Evolutionary conservation across 2,113 vertebrate genomes (phyloP).

Genomic region (Antechinus flavipes): DNA sequence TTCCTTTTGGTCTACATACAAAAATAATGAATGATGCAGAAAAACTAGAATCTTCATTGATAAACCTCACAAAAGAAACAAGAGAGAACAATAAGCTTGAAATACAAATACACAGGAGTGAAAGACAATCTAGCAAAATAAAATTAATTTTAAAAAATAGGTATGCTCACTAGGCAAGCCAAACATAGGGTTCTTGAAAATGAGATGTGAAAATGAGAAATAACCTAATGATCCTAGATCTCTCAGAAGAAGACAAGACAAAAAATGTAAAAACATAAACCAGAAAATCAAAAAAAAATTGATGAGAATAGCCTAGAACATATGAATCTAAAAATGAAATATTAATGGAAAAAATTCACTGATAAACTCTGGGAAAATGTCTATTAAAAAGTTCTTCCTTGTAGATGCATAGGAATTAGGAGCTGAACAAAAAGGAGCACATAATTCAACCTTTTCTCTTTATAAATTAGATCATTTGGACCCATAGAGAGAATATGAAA

Average conservation of each 20-base stretch:
- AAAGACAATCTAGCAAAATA: too few species aligned
- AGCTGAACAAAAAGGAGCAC: neutral
- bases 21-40: neutral
- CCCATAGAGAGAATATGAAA: neutral
- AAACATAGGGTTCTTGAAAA: too few species aligned
- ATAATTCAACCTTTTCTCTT: neutral
- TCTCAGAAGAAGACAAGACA: neutral
- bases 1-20: neutral
- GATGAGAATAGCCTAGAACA: neutral
- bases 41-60: neutral
- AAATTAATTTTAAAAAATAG: too few species aligned
- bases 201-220: too few species aligned
- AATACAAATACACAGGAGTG: too few species aligned
- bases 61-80: neutral
- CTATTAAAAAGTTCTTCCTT: neutral
- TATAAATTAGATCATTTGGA: neutral
- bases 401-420: neutral
- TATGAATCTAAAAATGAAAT: neutral
- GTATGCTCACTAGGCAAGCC: too few species aligned
- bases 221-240: too few species aligned
- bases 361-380: neutral
- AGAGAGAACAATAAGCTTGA: neutral
- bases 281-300: neutral
- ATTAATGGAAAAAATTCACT: neutral
- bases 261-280: too few species aligned